These are phyloP conservation scores for Molorchus minor DNA, from an alignment of 2,888 invertebrate genomes.

Conservation along the genomic window DNA sequence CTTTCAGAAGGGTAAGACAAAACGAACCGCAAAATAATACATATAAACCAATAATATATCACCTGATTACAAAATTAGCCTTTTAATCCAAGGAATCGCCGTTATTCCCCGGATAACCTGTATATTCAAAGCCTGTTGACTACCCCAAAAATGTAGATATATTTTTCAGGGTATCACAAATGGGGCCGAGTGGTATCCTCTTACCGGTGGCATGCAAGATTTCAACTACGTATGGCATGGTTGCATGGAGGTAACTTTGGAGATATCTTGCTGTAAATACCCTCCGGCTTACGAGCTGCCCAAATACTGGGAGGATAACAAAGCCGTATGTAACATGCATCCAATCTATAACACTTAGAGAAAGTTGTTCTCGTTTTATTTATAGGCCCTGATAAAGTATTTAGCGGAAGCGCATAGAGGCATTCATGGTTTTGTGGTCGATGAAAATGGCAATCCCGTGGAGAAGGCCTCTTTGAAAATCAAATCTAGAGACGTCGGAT, in stretches of 20 bases:
- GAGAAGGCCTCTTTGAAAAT: constrained; percentile 82
- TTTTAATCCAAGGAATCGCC: too few species aligned
- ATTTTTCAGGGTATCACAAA: constrained; percentile 84
- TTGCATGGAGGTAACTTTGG: constrained; percentile 94
- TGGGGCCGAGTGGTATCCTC: constrained; percentile 92
- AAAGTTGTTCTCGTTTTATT: constrained; percentile 9
- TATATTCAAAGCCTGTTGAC: background rate
- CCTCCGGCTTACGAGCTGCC: constrained; percentile 82
- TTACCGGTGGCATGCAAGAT: constrained; percentile 93
- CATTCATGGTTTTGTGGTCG: constrained; percentile 86
- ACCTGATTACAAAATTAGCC: too few species aligned
- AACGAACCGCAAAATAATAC: background rate
- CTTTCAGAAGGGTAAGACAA: constrained; percentile 70
- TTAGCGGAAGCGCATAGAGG: constrained; percentile 88
- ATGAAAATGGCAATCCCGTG: constrained; percentile 79
- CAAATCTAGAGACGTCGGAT: constrained; percentile 83
- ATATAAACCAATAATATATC: too few species aligned
- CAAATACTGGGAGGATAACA: constrained; percentile 90
- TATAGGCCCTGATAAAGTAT: constrained; percentile 81
- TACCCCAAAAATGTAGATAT: background rate
- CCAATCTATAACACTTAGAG: too few species aligned
- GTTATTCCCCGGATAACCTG: too few species aligned
- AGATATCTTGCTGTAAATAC: constrained; percentile 94
- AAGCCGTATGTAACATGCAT: constrained; percentile 72
- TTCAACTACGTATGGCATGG: constrained; percentile 94